A percentile compares a stretch with the other conserved stretches of the same genome.
Evolutionary conservation across 2,888 invertebrate species (phyloP).

Genomic region (Mythimna vitellina): DNA sequence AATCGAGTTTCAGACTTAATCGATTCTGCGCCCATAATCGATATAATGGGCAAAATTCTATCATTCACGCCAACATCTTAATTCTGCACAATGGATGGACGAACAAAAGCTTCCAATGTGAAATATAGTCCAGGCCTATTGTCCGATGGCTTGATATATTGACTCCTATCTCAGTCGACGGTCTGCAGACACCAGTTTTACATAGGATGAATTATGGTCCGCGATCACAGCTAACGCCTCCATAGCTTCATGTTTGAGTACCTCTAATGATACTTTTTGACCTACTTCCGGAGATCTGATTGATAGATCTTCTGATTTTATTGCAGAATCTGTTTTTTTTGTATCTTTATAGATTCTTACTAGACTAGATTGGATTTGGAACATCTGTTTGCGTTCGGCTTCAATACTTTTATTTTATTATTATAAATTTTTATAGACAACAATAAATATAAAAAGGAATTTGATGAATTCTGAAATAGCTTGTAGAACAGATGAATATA

Average conservation of each 20-base stretch:
- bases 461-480: too few species aligned
- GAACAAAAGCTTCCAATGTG: slow-evolving; percentile 72
- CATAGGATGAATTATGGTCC: slow-evolving; percentile 64
- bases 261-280: slow-evolving; percentile 50
- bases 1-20: slow-evolving; percentile 40
- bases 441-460: not conserved
- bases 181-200: slow-evolving; percentile 64
- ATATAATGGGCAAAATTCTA: slow-evolving; percentile 58
- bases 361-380: not conserved
- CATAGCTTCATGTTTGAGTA: slow-evolving; percentile 40
- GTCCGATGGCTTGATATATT: slow-evolving; percentile 75
- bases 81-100: slow-evolving; percentile 69
- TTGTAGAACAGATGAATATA: not conserved
- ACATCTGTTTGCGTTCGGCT: not conserved
- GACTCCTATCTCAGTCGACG: slow-evolving; percentile 64
- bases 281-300: slow-evolving; percentile 41
- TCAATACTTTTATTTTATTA: slow-evolving; percentile 3
- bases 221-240: slow-evolving; percentile 38
- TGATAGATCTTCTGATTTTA: slow-evolving; percentile 46
- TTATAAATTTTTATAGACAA: not conserved
- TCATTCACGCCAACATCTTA: slow-evolving; percentile 68
- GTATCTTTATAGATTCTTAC: not conserved
- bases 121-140: slow-evolving; percentile 75
- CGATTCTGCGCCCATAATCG: slow-evolving; percentile 44
- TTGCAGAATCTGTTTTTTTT: slow-evolving; percentile 32